These are phyloP conservation scores for Apamea epomidion DNA, from an alignment of 2,888 invertebrate genomes.

Conservation along the genomic window DNA sequence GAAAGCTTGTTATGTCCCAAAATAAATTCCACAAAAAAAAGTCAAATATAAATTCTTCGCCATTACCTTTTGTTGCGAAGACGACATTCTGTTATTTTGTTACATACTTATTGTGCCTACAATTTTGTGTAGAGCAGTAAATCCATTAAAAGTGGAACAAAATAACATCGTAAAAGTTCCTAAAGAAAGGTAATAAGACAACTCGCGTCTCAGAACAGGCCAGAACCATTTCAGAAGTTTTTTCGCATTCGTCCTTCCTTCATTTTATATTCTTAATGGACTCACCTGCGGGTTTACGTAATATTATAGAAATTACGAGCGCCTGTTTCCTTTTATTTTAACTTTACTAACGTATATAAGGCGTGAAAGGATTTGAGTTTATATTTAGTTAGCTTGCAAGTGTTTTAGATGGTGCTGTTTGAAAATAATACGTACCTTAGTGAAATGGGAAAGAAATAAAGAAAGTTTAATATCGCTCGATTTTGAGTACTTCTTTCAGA, in stretches of 20 bases:
- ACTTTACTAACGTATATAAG: constrained; percentile 52
- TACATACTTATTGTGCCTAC: constrained; percentile 66
- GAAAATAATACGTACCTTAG: not conserved
- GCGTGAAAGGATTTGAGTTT: constrained; percentile 45
- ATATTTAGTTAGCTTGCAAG: constrained; percentile 28
- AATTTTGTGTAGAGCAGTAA: constrained; percentile 70
- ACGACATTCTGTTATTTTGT: constrained; percentile 65
- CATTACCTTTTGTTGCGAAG: constrained; percentile 58
- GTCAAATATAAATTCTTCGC: constrained; percentile 57
- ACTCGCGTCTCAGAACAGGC: constrained; percentile 73
- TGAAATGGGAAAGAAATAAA: not conserved
- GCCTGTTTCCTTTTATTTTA: constrained; percentile 63
- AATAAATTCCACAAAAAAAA: constrained; percentile 61
- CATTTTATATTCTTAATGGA: constrained; percentile 84
- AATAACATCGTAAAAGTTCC: constrained; percentile 73
- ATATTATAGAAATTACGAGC: constrained; percentile 72
- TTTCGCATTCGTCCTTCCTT: constrained; percentile 78
- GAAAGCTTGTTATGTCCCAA: constrained; percentile 55
- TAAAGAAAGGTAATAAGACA: constrained; percentile 77
- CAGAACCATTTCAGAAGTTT: constrained; percentile 79
- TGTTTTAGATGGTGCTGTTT: constrained; percentile 11
- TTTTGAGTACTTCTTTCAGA: not conserved
- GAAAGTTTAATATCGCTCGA: not conserved
- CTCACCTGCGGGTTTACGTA: constrained; percentile 75
- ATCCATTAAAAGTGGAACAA: constrained; percentile 73